Percentiles rank a stretch among this genome's conserved stretches.
Evolutionary conservation across 2,113 vertebrate species (phyloP).

Genomic region (Carassius auratus): DNA sequence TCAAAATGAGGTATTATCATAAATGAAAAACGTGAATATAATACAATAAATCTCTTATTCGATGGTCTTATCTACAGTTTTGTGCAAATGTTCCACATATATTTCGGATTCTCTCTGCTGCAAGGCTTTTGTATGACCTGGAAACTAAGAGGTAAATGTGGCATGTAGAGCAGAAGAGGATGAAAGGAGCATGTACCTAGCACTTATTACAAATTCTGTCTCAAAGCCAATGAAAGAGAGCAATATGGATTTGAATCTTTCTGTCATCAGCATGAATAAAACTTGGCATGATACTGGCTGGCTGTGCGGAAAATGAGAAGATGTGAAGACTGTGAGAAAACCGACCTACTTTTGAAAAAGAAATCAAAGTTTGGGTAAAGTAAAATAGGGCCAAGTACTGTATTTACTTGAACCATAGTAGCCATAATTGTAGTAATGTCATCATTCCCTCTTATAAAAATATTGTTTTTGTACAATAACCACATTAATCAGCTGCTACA

Average conservation of each 20-base stretch:
- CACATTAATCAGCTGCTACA: neutral
- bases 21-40: neutral
- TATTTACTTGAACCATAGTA: neutral
- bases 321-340: neutral
- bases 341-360: neutral
- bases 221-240: slow-evolving; percentile 13
- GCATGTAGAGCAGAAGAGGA: neutral
- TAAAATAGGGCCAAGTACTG: neutral
- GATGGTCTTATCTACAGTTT: slow-evolving; percentile 15
- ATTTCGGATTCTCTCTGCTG: neutral
- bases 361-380: slow-evolving; percentile 4
- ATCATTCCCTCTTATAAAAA: neutral
- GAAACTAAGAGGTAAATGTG: slow-evolving; percentile 1
- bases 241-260: slow-evolving; percentile 8
- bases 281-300: slow-evolving; percentile 3
- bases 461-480: neutral
- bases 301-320: slow-evolving; percentile 13
- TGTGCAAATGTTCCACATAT: neutral
- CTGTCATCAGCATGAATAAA: slow-evolving; percentile 5
- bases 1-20: neutral
- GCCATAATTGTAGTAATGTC: neutral
- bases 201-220: slow-evolving; percentile 21
- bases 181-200: slow-evolving; percentile 4
- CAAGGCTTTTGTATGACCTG: slow-evolving; percentile 21
- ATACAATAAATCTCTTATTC: neutral